Evolutionary conservation across 2,888 invertebrate genomes (phyloP).

Genomic region (Mystacides longicornis): DNA sequence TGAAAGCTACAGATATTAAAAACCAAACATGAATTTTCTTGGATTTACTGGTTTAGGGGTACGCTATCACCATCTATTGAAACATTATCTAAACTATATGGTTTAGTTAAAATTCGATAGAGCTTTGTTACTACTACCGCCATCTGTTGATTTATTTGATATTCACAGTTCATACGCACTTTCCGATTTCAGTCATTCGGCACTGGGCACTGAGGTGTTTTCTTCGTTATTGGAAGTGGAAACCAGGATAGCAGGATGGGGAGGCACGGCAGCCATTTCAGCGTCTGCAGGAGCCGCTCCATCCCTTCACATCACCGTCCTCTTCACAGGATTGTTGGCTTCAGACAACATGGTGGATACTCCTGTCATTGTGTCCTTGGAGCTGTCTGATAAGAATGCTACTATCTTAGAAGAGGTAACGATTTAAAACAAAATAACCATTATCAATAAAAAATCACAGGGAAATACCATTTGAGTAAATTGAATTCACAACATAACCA

Average conservation of each 20-base stretch:
- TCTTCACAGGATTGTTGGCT: constrained; percentile 75
- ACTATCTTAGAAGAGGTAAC: constrained; percentile 67
- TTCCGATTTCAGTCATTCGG: constrained; percentile 53
- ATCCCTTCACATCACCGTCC: constrained; percentile 69
- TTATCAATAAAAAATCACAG: too few species aligned
- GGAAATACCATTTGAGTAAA: too few species aligned
- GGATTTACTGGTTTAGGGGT: too few species aligned
- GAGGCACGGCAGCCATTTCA: constrained; percentile 81
- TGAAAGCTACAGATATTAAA: too few species aligned
- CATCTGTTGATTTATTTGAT: not conserved
- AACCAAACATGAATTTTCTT: too few species aligned
- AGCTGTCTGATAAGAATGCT: constrained; percentile 63
- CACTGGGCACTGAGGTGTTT: constrained; percentile 74
- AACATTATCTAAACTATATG: not conserved
- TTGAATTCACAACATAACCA: too few species aligned
- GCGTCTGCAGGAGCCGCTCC: constrained; percentile 73
- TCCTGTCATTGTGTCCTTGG: constrained; percentile 61
- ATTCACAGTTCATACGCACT: not conserved
- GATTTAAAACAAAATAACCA: too few species aligned
- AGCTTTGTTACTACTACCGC: not conserved
- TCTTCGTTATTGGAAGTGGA: constrained; percentile 63
- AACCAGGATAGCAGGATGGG: constrained; percentile 52
- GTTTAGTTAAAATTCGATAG: not conserved
- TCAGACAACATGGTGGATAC: constrained; percentile 57
- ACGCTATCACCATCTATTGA: not conserved